Percentiles rank a stretch among this genome's conserved stretches.
Conservation (phyloP, 2,113 vertebrate species). For the Beaufortia kweichowensis region DNA sequence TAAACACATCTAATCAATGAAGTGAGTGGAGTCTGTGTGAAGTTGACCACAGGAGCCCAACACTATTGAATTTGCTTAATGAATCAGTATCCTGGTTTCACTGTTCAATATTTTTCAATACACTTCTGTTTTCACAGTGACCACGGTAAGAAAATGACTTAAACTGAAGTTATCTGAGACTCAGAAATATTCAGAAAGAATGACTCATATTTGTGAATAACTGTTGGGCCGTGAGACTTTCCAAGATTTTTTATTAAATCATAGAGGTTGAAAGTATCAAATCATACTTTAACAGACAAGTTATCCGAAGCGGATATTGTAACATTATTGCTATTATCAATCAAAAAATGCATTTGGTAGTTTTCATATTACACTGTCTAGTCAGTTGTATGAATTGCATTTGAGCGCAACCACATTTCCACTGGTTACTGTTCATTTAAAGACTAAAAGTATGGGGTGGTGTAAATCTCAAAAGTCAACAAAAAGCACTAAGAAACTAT, state of each 20-base stretch:
- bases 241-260: neutral
- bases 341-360: neutral
- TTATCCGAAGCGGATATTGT: neutral
- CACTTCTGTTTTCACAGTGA: slow-evolving; percentile 17
- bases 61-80: slow-evolving; percentile 9
- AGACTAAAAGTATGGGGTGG: neutral
- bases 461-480: neutral
- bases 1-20: slow-evolving; percentile 50
- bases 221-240: neutral
- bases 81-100: slow-evolving; percentile 22
- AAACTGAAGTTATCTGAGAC: neutral
- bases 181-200: neutral
- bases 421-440: neutral
- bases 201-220: neutral
- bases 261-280: slow-evolving; percentile 6
- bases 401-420: neutral
- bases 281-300: neutral
- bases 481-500: neutral
- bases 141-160: neutral
- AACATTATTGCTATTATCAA: neutral
- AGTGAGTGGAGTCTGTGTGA: slow-evolving; percentile 37
- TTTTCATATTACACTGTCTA: slow-evolving; percentile 1
- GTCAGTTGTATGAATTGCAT: neutral
- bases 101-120: slow-evolving; percentile 16
- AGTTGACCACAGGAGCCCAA: slow-evolving; percentile 12